These are phyloP conservation scores for Drosophila sproati DNA, from an alignment of 1,140 invertebrate genomes.

Conservation along the genomic window DNA sequence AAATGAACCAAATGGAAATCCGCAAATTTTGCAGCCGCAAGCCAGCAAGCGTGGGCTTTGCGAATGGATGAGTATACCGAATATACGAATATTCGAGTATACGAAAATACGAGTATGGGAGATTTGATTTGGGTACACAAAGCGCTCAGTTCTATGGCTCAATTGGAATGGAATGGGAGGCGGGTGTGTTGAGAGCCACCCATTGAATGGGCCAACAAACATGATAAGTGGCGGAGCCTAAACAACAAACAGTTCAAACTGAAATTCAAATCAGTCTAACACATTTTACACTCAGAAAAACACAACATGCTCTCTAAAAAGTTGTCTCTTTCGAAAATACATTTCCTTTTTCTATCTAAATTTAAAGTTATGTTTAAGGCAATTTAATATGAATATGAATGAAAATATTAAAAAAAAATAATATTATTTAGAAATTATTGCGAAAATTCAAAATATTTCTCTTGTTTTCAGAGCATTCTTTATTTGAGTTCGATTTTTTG, in stretches of 20 bases:
- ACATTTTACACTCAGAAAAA: not conserved
- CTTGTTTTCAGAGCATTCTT: no score
- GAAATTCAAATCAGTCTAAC: constrained; percentile 24
- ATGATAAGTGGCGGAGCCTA: constrained; percentile 48
- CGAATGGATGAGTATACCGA: not conserved
- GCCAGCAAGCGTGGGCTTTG: not conserved
- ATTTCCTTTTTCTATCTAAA: no score
- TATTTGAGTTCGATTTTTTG: no score
- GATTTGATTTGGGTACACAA: constrained; percentile 50
- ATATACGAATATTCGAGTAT: no score
- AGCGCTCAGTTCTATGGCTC: constrained; percentile 4
- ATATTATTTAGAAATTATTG: no score
- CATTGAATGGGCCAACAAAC: constrained; percentile 23
- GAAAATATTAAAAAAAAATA: no score
- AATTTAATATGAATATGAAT: no score
- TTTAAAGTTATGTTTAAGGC: no score
- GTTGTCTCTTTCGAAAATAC: no score
- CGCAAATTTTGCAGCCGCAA: constrained; percentile 34
- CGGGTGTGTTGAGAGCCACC: not conserved
- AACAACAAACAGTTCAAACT: constrained; percentile 17
- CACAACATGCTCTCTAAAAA: no score
- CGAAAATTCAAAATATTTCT: no score
- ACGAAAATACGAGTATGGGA: not conserved
- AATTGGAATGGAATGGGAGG: constrained; percentile 2
- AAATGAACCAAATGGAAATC: constrained; percentile 52